Evolutionary conservation across 2,888 invertebrate genomes (phyloP), one percentile per base, ranked within the genome.

Genomic region (Drosophila neotestacea): DNA sequence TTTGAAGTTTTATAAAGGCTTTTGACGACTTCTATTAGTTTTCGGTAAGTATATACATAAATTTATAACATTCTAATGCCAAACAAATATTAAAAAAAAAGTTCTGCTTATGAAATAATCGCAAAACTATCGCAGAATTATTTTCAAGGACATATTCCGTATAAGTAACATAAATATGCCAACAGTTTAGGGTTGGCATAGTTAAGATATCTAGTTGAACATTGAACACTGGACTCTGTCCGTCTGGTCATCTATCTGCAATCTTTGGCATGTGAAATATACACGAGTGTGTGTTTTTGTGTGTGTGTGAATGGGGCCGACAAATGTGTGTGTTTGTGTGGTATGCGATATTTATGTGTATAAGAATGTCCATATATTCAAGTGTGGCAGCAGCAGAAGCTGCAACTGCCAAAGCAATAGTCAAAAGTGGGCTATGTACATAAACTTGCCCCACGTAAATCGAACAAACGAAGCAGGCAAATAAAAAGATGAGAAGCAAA

Each of bases 231-330:
- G 36, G 9, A 32, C 66, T 51, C 56, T 42, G 47, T 42, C 22
- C 3, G 47, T 39, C 28, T n/a, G 58, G 64, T 46, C 76, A 85
- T 85, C 71, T 72, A 60, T 80, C 63, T 68, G 51, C 47, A 75
- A 70, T 72, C 86, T 66, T 63, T 81, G 85, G 51, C 64, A 73
- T 41, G 50, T 66, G 81, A 73, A 51, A 73, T 77, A 59, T 70
- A 65, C 27, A 44, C 27, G 6, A 55, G 22, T 62, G 44, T 47
- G 38, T 50, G 7, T 50, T 11, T 39, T 22, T 52, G 27, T 34
- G 9, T 42, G 6, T 30, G 34, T 48, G 9, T 13, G 32, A 22
- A 41, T 32, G 13, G 41, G 39, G 13, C 36, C 9, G 36, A 36
- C 36, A 32, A 39, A 28, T 16, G 11, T 27, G 51, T 39, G 38